Conservation (phyloP, 2,888 invertebrate genomes). For the Scaptomyza caliginosa region DNA sequence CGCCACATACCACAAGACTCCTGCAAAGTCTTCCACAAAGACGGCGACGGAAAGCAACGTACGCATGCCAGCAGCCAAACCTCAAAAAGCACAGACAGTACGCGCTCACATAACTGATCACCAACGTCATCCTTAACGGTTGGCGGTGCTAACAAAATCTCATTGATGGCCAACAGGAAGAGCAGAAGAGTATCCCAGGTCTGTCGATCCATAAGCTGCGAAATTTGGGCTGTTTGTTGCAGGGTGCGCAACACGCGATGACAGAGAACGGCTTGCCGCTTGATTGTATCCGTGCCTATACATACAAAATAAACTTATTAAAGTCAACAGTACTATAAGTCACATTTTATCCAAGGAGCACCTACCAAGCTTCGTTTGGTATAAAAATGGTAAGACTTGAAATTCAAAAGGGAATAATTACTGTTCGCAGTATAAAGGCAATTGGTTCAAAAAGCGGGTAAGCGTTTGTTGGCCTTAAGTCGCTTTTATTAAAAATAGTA, state of each 20-base stretch:
- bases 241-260: constrained; percentile 94
- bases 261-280: constrained; percentile 96
- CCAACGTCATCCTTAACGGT: constrained; percentile 97
- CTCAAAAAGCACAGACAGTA: constrained; percentile 96
- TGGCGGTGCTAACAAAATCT: constrained; percentile 95
- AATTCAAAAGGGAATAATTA: constrained; percentile 83
- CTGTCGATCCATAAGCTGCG: constrained; percentile 90
- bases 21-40: constrained; percentile 96
- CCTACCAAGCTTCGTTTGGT: constrained; percentile 92
- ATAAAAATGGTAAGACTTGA: constrained; percentile 95
- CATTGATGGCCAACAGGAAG: constrained; percentile 95
- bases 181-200: constrained; percentile 96
- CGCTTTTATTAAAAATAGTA: background rate
- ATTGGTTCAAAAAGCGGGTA: background rate
- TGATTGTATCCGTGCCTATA: constrained; percentile 93
- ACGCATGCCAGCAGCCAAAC: constrained; percentile 88
- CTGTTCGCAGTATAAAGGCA: constrained; percentile 4
- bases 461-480: background rate
- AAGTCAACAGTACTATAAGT: background rate
- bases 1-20: constrained; percentile 97
- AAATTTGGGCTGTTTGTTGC: constrained; percentile 91
- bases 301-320: constrained; percentile 27
- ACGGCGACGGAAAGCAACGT: constrained; percentile 96
- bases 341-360: constrained; percentile 36
- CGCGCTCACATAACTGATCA: constrained; percentile 96